Percentiles rank a stretch among this genome's conserved stretches.
Evolutionary conservation across 2,888 invertebrate genomes (phyloP).

Genomic region (Marasmarcha lunaedactyla): DNA sequence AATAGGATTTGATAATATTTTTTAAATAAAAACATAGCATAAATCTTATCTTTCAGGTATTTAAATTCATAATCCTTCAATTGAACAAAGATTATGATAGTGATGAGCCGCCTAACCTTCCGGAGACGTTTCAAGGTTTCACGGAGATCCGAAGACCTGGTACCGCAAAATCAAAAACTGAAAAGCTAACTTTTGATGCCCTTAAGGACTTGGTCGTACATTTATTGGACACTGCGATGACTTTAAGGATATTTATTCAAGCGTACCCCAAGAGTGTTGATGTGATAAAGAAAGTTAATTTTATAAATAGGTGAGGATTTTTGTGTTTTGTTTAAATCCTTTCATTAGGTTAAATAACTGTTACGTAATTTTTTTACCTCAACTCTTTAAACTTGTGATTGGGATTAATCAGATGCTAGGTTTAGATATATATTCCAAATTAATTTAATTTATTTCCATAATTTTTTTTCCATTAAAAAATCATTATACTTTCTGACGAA

Average conservation of each 20-base stretch:
- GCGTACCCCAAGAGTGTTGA: constrained; percentile 68
- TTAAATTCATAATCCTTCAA: constrained; percentile 61
- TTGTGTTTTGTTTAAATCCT: background rate
- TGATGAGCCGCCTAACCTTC: constrained; percentile 51
- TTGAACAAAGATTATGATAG: constrained; percentile 59
- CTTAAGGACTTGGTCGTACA: constrained; percentile 78
- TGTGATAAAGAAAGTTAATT: constrained; percentile 69
- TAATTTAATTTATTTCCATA: too few relatives aligned
- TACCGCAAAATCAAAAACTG: constrained; percentile 23
- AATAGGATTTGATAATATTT: too few relatives aligned
- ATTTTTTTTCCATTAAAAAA: too few relatives aligned
- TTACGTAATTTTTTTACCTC: too few relatives aligned
- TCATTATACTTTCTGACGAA: too few relatives aligned
- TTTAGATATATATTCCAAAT: too few relatives aligned
- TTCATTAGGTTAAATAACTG: too few relatives aligned
- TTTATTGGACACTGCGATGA: constrained; percentile 77
- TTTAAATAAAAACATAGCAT: too few relatives aligned
- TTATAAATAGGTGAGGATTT: constrained; percentile 63
- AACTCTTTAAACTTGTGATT: too few relatives aligned
- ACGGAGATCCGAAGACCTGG: constrained; percentile 43
- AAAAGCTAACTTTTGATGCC: constrained; percentile 47
- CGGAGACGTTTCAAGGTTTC: constrained; percentile 59
- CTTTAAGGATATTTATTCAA: constrained; percentile 76
- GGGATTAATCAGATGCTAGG: too few relatives aligned
- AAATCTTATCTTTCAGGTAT: constrained; percentile 32